Evolutionary conservation across 2,113 vertebrate species (phyloP), one percentile per base, ranked within the genome.

Genomic region (Spheniscus mendiculus): DNA sequence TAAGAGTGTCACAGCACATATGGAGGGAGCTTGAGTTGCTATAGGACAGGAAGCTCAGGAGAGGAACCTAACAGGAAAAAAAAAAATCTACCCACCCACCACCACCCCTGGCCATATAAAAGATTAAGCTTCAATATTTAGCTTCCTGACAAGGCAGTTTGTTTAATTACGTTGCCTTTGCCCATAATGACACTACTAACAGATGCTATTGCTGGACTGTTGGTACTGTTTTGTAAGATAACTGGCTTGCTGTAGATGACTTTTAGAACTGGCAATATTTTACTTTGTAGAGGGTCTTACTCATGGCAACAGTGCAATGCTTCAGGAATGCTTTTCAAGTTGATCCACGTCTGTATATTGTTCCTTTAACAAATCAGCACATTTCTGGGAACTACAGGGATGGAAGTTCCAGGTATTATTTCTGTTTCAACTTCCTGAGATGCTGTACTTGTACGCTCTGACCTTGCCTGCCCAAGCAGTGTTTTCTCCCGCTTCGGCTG

Each of bases 381-480:
- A 38, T 96, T 97, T 97, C 94, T 97, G 96, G 89, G 93, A 96
- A 94, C 83, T 44, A 62, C 71, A 88, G 69, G 53, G 66, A 22
- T 91, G 78, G 89, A 96, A 77, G 90, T 97, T 97, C 72, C 96
- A 95, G 92, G 91, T 98, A 90, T 98, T 92, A 97, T 97, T 96
- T 98, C 89, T 96, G 55, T 91, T 81, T 92, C 72, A 49, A 16
- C 95, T 97, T 98, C 97, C 98, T 97, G 95, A 87, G 89, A 52
- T 84, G 85, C 94, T 96, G 84, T 96, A 71, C 49, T 10, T 94
- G 81, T 82, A 63, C 1, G 3, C 80, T 27, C 20, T 96, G 94
- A 97, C 97, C 97, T 95, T 91, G 89, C 80, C 91, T 96, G 85
- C 86, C 71, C 47, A 73, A 52, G 87, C 56, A 74, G 59, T 83